Evolutionary conservation across 2,113 vertebrate species (phyloP).

Genomic region (Corythoichthys intestinalis): DNA sequence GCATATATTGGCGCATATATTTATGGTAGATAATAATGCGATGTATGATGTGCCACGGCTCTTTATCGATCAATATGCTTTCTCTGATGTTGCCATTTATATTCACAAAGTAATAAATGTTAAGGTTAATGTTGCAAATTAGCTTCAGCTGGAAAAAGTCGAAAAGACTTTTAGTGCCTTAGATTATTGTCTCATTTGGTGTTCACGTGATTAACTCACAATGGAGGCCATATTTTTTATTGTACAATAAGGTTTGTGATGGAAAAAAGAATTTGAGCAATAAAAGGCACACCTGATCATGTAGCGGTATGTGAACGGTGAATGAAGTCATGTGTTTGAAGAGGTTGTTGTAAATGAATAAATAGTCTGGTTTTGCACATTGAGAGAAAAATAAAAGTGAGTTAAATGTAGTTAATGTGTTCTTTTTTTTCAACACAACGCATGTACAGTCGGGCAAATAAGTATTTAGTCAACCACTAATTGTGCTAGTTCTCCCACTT

Average conservation of each 20-base stretch:
- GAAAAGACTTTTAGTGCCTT: constrained; percentile 71
- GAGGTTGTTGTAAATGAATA: constrained; percentile 20
- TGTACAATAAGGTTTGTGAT: constrained; percentile 40
- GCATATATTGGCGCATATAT: constrained; percentile 18
- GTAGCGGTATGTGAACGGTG: constrained; percentile 10
- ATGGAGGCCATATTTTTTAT: constrained; percentile 62
- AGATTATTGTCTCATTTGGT: constrained; percentile 52
- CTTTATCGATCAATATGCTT: constrained; percentile 23
- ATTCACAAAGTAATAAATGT: constrained; percentile 30
- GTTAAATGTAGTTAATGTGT: constrained; percentile 18
- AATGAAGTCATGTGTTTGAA: constrained; percentile 17
- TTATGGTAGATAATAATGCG: constrained; percentile 17
- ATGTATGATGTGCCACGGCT: constrained; percentile 18
- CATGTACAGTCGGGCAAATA: too few species aligned
- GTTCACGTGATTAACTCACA: constrained; percentile 57
- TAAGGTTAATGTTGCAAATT: constrained; percentile 29
- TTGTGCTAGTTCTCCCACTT: too few species aligned
- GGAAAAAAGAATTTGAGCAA: constrained; percentile 28
- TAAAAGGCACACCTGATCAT: constrained; percentile 12
- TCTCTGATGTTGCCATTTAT: constrained; percentile 21
- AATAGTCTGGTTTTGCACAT: constrained; percentile 53
- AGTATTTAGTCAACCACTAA: too few species aligned
- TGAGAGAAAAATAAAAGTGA: constrained; percentile 45
- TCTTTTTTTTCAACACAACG: neutral
- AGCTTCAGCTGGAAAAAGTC: constrained; percentile 45